Evolutionary conservation across 2,888 invertebrate species (phyloP), one percentile per base, ranked within the genome.

Genomic region (Sarcophaga caerulescens): DNA sequence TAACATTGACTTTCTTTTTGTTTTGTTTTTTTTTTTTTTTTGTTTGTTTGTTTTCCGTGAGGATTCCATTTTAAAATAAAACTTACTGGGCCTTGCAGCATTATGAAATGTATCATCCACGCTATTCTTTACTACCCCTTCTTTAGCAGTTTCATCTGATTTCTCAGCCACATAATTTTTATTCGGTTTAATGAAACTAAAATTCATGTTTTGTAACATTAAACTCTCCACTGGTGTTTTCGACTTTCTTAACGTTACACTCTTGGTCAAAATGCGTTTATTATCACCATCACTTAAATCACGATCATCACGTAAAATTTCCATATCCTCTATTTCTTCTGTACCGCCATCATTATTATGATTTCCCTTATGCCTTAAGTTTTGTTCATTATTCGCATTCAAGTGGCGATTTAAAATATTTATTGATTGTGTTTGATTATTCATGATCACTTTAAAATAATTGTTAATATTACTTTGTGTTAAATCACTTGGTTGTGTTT

Each of bases 61-160:
- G 1, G 35, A 35, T 35, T 10, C 35, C 1, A 35, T 35, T 35
- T 47, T 14, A 47, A 14, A 47, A 47, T 4, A 14, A 44, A 45
- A 89, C 90, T 88, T 79, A 92, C 93, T 89, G 0, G 94, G 94
- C 76, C 92, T 92, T n/a, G 94, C 90, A 6, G 94, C 94, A 8
- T 92, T 89, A 88, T 94, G 94, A 85, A 95, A 93, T 45, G 93
- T 93, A 82, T 94, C 94, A 11, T 89, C 17, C 0, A 88, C 81
- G 4, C 82, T 81, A 71, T 88, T 87, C 21, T 89, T 88, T 1
- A 44, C 45, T n/a, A 35, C 66, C 19, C 21, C 77, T 10, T 75
- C 68, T 4, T 44, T 69, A 4, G 76, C 63, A 12, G 21, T 44
- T 44, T 63, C 65, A 17, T 12, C 60, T 35, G 0, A 60, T 45